phyloP scores from a whole-genome alignment of 2,888 invertebrate species.

The Dusona sp. region DNA sequence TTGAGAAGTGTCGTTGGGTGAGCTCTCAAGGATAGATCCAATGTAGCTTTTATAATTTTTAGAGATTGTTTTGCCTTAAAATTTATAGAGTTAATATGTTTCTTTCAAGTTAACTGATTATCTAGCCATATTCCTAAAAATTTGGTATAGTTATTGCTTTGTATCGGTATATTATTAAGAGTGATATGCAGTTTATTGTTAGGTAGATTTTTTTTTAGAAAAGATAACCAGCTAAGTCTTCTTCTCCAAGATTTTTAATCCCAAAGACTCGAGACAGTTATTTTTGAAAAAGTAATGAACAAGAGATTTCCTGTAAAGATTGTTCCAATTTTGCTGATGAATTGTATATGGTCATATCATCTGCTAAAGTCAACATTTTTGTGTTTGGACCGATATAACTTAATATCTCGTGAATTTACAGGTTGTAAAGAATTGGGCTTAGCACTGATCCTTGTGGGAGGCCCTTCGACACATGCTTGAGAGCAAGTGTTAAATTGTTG shows the following conservation, averaged over 20 bases:
- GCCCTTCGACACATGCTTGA: neutral
- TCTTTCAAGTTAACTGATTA: neutral
- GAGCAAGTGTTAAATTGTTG: neutral
- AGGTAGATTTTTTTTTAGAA: neutral
- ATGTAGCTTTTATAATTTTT: neutral
- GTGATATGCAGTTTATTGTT: neutral
- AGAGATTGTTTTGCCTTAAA: neutral
- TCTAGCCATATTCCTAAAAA: neutral
- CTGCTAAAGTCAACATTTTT: constrained; percentile 20
- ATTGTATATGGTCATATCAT: constrained; percentile 4
- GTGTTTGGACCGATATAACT: neutral
- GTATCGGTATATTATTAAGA: neutral
- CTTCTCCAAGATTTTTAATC: neutral
- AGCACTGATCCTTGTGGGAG: constrained; percentile 27
- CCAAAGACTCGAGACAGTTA: neutral
- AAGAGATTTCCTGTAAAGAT: too few relatives aligned
- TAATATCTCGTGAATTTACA: constrained; percentile 8
- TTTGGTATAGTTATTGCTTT: neutral
- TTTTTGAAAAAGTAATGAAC: neutral
- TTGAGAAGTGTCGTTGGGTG: neutral
- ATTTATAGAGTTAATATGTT: neutral
- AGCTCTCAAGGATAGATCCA: neutral
- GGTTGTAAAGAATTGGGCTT: constrained; percentile 16
- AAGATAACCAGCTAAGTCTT: constrained; percentile 6
- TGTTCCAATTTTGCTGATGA: too few relatives aligned